phyloP scores from a whole-genome alignment of 1,140 invertebrate species.

The Lineus longissimus region DNA sequence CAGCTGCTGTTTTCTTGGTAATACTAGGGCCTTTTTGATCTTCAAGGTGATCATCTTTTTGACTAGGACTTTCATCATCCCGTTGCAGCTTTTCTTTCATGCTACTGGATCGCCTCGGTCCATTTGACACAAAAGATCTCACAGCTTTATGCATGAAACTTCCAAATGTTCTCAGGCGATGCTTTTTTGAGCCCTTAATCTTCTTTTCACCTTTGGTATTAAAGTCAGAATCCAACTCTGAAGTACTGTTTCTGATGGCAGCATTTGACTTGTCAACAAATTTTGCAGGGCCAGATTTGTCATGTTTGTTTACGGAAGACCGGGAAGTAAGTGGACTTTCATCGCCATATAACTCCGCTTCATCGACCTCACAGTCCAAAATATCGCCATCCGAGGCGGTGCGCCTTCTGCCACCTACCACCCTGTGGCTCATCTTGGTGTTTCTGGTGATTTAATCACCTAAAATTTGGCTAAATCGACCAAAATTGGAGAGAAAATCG shows the following conservation, averaged over 20 bases:
- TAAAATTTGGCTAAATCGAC: too few species aligned
- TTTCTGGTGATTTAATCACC: too few species aligned
- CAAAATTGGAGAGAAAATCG: too few species aligned
- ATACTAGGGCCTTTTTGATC: background rate
- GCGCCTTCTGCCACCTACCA: slow-evolving; percentile 23
- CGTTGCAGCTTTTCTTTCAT: background rate
- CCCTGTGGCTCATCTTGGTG: background rate
- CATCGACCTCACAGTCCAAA: slow-evolving; percentile 29
- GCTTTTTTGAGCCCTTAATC: background rate
- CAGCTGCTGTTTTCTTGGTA: background rate
- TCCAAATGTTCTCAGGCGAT: background rate
- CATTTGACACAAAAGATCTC: slow-evolving; percentile 3
- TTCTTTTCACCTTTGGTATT: background rate
- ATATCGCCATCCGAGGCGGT: slow-evolving; percentile 39
- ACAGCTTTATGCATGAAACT: slow-evolving; percentile 15
- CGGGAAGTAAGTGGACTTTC: slow-evolving; percentile 8
- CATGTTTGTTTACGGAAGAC: background rate
- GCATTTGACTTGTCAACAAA: background rate
- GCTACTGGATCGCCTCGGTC: background rate
- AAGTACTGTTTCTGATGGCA: background rate
- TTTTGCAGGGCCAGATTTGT: too few species aligned
- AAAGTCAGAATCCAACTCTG: background rate
- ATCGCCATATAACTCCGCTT: slow-evolving; percentile 3
- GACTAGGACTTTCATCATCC: background rate
- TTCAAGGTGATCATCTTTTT: background rate